Base-by-base conservation (phyloP, 2,888 invertebrate genomes). In the Apamea crenata region DNA sequence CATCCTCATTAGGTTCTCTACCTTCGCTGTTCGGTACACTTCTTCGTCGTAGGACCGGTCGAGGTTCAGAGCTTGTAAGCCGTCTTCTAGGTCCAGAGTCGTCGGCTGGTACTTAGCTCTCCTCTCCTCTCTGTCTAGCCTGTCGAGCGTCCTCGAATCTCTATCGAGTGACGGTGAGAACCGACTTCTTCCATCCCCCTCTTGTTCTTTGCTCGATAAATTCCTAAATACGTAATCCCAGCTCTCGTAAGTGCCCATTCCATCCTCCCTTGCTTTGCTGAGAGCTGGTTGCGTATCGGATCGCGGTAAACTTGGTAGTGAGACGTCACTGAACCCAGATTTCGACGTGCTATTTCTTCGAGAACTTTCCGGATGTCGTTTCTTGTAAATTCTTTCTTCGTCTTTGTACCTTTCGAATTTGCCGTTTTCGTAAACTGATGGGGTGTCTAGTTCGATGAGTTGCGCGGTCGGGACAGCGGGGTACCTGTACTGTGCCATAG, bases 211-310 rank as follows among this genome's bases (percentile, higher is more conserved):
- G 88, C 97, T 98, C 80, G 98, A 98, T 59, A 98, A 95, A 92
- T 98, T 98, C 88, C 98, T 97, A 91, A 98, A 98, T 0, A 98
- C 98, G 91, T 98, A 98, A 91, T 98, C 98, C 98, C 98, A 99
- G 74, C 97, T 97, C 87, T 98, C 98, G 78, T 97, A 97, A 0
- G 97, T 98, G 0, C 98, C 98, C 91, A 97, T 97, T 0, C 97
- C 98, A 84, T 98, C 98, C 86, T 98, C 98, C 81, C 96, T 96
- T 40, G 97, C 97, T 87, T 97, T 97, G 85, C 97, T 97, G 7
- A 97, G 83, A 0, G 94, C 91, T 2, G 97, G 97, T 66, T 97
- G 97, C 0, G 97, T 97, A 70, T 97, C 97, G 0, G 97, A 97
- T 2, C 97, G 91, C 0, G 97, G 96, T 80, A 97, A 84, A 78